Conservation (phyloP, 2,113 vertebrate species). For the Mandrillus leucophaeus region DNA sequence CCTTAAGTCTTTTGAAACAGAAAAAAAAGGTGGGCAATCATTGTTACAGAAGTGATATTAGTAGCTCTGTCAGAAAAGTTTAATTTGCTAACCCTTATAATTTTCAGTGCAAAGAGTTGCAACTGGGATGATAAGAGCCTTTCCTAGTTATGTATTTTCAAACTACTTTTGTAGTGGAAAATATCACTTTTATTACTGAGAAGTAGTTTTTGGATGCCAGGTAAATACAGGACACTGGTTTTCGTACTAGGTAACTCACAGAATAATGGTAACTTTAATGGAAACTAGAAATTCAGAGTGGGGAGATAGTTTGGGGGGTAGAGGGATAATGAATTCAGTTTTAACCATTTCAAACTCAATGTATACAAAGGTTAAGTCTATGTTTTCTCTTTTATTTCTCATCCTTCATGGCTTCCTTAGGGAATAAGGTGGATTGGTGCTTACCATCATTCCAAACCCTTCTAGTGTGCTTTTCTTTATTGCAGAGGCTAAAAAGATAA, state of each 20-base stretch:
- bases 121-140: background rate
- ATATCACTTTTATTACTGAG: background rate
- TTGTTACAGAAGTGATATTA: background rate
- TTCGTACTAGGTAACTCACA: background rate
- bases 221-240: background rate
- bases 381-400: background rate
- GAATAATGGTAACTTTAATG: background rate
- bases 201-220: background rate
- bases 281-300: background rate
- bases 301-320: background rate
- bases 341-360: background rate
- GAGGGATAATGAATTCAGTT: background rate
- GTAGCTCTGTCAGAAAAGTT: background rate
- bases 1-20: background rate
- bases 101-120: background rate
- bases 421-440: background rate
- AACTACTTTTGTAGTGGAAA: constrained; percentile 2
- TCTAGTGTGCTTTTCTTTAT: background rate
- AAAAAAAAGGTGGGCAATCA: background rate
- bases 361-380: background rate
- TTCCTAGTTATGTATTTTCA: background rate
- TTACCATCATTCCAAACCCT: background rate
- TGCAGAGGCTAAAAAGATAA: background rate
- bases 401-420: background rate
- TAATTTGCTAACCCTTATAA: background rate